Evolutionary conservation across 1,140 invertebrate genomes (phyloP), one percentile per base, ranked within the genome.

Genomic region (Drosophila kohkoa): DNA sequence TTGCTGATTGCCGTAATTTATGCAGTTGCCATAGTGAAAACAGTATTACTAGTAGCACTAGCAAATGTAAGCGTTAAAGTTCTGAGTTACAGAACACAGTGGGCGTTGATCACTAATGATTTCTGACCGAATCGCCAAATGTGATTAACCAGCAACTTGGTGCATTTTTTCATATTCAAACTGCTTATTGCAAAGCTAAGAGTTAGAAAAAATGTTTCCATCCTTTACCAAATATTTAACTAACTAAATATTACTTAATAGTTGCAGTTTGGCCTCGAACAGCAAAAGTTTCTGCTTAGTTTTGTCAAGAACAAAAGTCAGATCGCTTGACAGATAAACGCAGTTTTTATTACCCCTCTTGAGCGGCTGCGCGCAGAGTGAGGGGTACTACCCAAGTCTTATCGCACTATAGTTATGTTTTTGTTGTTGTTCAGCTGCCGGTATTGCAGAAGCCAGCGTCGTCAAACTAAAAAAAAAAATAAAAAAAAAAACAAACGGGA

Each of bases 41-140:
- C 38, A 13, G 28, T 15, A n/a, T 10, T 62, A 32, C 46, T 62
- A 35, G 30, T 11, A 6, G 59, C 46, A 62, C 46, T 49, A 38
- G 45, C 49, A 35, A 62, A 62, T 62, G 28, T 62, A 35, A 49
- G 28, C 10, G 55, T 58, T 25, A 32, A 13, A 38, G 52, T 11
- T 55, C 10, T 55, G 52, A 16, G 52, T 55, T 35, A 10, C 52
- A 38, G 13, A 38, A 13, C 15, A 16, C 25, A 28, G 13, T 15
- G 8, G 13, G 30, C 25, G 25, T 48, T 46, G 25, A 20, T 11
- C 45, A 25, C 20, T 25, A 25, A 25, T 25, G 20, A 25, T 25
- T 62, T 28, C 43, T 30, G 10, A 32, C 45, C 13, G 16, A 3
- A 62, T 49, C 6, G 11, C 59, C 43, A 5, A 48, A 30, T 25